Evolutionary conservation across 2,888 invertebrate genomes (phyloP), one percentile per base, ranked within the genome.

Genomic region (Antheraea assamensis): DNA sequence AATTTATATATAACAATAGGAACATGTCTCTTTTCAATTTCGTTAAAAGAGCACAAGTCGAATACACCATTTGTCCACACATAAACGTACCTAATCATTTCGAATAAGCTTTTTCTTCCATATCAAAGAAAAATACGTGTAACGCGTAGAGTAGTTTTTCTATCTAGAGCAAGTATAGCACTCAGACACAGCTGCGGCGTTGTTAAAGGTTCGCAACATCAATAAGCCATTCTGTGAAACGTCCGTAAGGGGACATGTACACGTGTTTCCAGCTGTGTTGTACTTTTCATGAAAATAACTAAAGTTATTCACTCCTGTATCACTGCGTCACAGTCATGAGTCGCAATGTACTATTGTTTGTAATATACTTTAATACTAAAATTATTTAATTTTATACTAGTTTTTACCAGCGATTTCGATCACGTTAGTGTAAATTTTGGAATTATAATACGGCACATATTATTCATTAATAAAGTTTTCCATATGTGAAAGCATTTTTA

Each of bases 211-310:
- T 85, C 87, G 80, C 85, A 82, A 88, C 91, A 91, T 92, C 91
- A 91, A 92, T 92, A 92, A 91, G 91, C 91, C 88, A 90, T 91
- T 89, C 87, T 82, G 83, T 77, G 80, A 80, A 79, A 82, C 75
- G 85, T 82, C 86, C 87, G 84, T 89, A 86, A 89, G 80, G 88
- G 80, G 71, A 58, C 70, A 24, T 72, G 75, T 75, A 84, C 83
- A 87, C 74, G 70, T n/a, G 58, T 35, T 55, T 42, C 79, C 27
- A 4, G 52, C 42, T 64, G 58, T 72, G 71, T 71, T n/a, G 24
- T 58, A 58, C 58, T n/a, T 58, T 5, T n/a, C 10, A 58, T 58
- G 24, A n/a, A 3, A 8, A n/a, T n/a, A n/a, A n/a, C 7, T 58
- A n/a, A n/a, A n/a, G n/a, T 58, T 24, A 24, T n/a, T 58, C 24